These are phyloP conservation scores for Mamestra configurata DNA, from an alignment of 1,140 invertebrate species.

Conservation along the genomic window DNA sequence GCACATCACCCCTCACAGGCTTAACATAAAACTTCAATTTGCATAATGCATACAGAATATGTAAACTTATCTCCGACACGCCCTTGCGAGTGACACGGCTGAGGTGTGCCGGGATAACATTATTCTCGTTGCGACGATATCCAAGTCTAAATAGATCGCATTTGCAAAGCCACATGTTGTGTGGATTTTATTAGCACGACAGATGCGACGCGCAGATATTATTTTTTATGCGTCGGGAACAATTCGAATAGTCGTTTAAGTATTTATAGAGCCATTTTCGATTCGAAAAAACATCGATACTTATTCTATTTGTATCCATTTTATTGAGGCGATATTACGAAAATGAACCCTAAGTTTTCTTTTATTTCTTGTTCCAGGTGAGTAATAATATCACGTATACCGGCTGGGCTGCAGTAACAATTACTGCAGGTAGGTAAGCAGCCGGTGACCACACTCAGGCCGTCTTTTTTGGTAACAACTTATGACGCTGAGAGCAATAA, in stretches of 20 bases:
- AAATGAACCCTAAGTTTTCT: conserved; percentile 28
- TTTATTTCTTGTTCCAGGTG: conserved; percentile 8
- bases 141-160: conserved; percentile 82
- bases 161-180: conserved; percentile 72
- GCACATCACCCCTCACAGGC: conserved; percentile 59
- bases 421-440: conserved; percentile 45
- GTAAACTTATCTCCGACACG: conserved; percentile 86
- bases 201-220: conserved; percentile 50
- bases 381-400: conserved; percentile 39
- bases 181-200: conserved; percentile 56
- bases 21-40: conserved; percentile 87
- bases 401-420: conserved; percentile 15
- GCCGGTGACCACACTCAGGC: conserved; percentile 56
- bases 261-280: conserved; percentile 45
- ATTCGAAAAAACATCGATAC: conserved; percentile 28
- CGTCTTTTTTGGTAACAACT: conserved; percentile 61
- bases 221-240: conserved; percentile 53
- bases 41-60: conserved; percentile 87
- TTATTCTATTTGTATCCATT: conserved; percentile 36
- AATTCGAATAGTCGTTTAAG: conserved; percentile 43
- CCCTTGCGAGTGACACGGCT: conserved; percentile 82
- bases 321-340: conserved; percentile 42
- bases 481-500: conserved; percentile 64
- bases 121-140: conserved; percentile 83
- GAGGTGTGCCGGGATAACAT: conserved; percentile 85